Conservation (phyloP, 2,888 invertebrate genomes). For the Rotaria sp. region DNA sequence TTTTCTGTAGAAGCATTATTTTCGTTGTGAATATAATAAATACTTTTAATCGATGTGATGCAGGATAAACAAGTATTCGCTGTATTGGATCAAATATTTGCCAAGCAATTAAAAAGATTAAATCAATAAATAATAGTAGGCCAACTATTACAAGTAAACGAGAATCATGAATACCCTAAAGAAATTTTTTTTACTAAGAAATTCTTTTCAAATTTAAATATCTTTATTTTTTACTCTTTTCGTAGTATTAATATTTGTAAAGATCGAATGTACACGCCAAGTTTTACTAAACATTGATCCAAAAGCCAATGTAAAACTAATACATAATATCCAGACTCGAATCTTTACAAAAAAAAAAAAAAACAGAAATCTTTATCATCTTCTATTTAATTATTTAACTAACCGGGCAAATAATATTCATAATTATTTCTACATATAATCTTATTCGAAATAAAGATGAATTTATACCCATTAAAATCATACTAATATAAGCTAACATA, state of each 20-base stretch:
- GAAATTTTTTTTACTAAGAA: too few relatives aligned
- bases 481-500: conserved; percentile 36
- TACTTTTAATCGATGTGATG: neutral
- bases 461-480: conserved; percentile 30
- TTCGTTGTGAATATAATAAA: neutral
- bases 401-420: conserved; percentile 35
- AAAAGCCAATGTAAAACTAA: conserved; percentile 45
- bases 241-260: conserved; percentile 43
- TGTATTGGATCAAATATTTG: conserved; percentile 39
- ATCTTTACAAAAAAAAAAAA: conserved; percentile 42
- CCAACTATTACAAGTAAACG: conserved; percentile 34
- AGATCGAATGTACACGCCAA: conserved; percentile 46
- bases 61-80: neutral
- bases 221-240: conserved; percentile 34
- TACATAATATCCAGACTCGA: conserved; percentile 44
- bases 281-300: conserved; percentile 47
- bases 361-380: neutral
- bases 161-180: conserved; percentile 39
- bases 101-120: conserved; percentile 33
- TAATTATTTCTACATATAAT: neutral
- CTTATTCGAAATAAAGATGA: neutral
- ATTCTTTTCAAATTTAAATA: neutral
- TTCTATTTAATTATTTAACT: neutral
- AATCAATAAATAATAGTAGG: conserved; percentile 30
- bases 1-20: neutral